Evolutionary conservation across 1,140 invertebrate species (phyloP), one percentile per base, ranked within the genome.

Genomic region (Nebria ingens): DNA sequence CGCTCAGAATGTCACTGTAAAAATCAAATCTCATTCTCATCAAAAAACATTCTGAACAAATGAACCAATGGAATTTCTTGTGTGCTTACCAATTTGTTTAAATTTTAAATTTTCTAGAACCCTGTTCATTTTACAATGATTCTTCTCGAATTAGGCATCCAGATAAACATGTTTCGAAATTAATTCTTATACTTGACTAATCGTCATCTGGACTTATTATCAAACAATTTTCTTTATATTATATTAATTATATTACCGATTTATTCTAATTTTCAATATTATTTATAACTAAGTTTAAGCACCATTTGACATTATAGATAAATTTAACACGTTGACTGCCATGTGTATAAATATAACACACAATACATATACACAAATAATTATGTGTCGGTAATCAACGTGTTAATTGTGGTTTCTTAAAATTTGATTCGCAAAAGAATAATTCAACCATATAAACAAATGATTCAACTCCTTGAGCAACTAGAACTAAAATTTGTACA

Each of bases 281-380:
- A 45, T 45, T 45, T 45, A 12, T 4, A 45, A 45, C 40, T 45
- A 45, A 45, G 40, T 34, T 45, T 45, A 45, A 45, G 40, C 40
- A 45, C 40, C 40, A 45, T 45, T 45, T 45, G 40, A 45, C 40
- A 45, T 45, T 45, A 45, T 45, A 45, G 40, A 45, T 45, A 45
- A 45, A 12, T 45, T 45, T 17, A 45, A n/a, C n/a, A n/a, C n/a
- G n/a, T n/a, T n/a, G n/a, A n/a, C n/a, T n/a, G n/a, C n/a, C n/a
- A n/a, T n/a, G n/a, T n/a, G n/a, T n/a, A n/a, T n/a, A n/a, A n/a
- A n/a, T n/a, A n/a, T n/a, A n/a, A n/a, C n/a, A n/a, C n/a, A n/a
- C n/a, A n/a, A n/a, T n/a, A n/a, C n/a, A n/a, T n/a, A n/a, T n/a
- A n/a, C n/a, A n/a, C n/a, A n/a, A n/a, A n/a, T n/a, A n/a, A n/a